Conservation (phyloP, 2,888 invertebrate genomes). For the Fabriciana adippe region DNA sequence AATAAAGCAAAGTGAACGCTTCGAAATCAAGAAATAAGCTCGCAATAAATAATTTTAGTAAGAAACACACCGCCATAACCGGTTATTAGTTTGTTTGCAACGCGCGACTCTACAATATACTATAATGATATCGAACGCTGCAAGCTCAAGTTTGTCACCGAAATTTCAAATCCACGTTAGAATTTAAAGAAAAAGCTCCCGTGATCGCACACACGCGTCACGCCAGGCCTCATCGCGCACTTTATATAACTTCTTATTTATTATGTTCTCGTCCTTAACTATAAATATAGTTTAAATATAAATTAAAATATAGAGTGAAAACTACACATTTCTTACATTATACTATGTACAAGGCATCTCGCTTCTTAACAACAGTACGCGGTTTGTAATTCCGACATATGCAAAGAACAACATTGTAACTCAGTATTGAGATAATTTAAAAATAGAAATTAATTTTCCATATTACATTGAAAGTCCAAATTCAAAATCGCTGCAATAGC, state of each 20-base stretch:
- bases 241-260: slow-evolving; percentile 48
- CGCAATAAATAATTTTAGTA: slow-evolving; percentile 14
- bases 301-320: slow-evolving; percentile 80
- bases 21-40: slow-evolving; percentile 51
- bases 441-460: too few relatives aligned
- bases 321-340: slow-evolving; percentile 76
- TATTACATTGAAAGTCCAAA: too few relatives aligned
- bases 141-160: slow-evolving; percentile 67
- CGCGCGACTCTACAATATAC: neutral
- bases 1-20: slow-evolving; percentile 40
- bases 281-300: slow-evolving; percentile 78
- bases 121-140: slow-evolving; percentile 63
- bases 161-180: slow-evolving; percentile 56
- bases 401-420: too few relatives aligned
- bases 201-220: slow-evolving; percentile 39
- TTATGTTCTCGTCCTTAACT: slow-evolving; percentile 71
- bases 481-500: too few relatives aligned
- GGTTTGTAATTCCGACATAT: neutral
- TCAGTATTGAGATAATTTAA: too few relatives aligned
- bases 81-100: slow-evolving; percentile 16
- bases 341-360: slow-evolving; percentile 79
- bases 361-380: slow-evolving; percentile 53
- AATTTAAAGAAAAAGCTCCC: neutral
- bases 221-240: slow-evolving; percentile 53
- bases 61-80: slow-evolving; percentile 1